Evolutionary conservation across 2,113 vertebrate species (phyloP).

Genomic region (Semicossyphus pulcher): DNA sequence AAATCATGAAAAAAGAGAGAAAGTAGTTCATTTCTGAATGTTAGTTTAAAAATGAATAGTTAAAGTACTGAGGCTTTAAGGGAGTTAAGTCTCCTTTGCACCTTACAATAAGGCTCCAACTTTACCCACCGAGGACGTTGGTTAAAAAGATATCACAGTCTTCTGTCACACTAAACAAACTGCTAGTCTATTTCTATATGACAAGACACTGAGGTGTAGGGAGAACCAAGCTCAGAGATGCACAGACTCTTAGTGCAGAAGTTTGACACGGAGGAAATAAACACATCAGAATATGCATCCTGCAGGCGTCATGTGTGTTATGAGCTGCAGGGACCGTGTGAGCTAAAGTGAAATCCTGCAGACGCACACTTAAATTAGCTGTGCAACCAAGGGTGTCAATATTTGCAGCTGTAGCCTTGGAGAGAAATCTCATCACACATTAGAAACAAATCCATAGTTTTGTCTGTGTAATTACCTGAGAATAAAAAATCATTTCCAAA

Average conservation of each 20-base stretch:
- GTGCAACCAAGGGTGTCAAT: conserved; percentile 17
- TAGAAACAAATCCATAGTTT: conserved; percentile 43
- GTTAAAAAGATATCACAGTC: conserved; percentile 20
- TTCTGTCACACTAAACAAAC: conserved; percentile 4
- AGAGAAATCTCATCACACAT: conserved; percentile 36
- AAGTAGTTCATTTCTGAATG: neutral
- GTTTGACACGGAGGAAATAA: conserved; percentile 53
- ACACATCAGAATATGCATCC: conserved; percentile 56
- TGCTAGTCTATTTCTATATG: conserved; percentile 23
- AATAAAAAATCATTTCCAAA: conserved; percentile 43
- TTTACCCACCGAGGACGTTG: conserved; percentile 4
- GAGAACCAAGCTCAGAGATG: conserved; percentile 13
- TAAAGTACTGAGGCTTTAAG: no score
- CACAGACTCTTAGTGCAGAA: conserved; percentile 1
- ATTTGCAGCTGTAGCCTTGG: neutral
- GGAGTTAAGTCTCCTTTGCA: no score
- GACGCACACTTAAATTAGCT: conserved; percentile 28
- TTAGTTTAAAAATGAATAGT: no score
- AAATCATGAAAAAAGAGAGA: neutral
- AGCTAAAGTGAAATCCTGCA: conserved; percentile 46
- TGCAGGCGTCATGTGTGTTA: conserved; percentile 24
- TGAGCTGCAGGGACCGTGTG: conserved; percentile 17
- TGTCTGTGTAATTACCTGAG: conserved; percentile 33
- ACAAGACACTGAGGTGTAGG: conserved; percentile 12
- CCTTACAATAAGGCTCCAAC: no score